Percentiles rank a stretch among this genome's conserved stretches.
Conservation (phyloP, 2,888 invertebrate genomes). For the Noctua fimbriata region DNA sequence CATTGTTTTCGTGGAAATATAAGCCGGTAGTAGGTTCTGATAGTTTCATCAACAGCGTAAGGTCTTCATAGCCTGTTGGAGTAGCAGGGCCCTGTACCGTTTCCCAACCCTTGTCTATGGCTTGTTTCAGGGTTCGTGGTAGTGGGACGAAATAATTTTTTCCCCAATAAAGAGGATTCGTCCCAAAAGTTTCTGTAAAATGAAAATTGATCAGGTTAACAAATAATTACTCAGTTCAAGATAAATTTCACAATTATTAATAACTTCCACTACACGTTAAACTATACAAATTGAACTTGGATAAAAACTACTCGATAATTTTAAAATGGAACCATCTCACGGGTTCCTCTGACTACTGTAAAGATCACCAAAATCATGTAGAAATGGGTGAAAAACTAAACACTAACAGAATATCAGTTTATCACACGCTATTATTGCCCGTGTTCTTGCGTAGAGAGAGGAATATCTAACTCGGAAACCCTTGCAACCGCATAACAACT, state of each 20-base stretch:
- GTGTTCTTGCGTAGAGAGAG: too few species aligned
- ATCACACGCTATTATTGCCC: too few species aligned
- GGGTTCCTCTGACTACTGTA: background rate
- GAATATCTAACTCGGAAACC: too few species aligned
- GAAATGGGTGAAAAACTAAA: background rate
- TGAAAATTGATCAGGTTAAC: background rate
- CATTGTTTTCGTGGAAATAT: background rate
- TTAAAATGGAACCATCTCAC: background rate
- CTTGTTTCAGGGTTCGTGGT: background rate
- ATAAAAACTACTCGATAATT: background rate
- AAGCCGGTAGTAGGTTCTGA: fast-evolving
- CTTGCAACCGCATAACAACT: too few species aligned
- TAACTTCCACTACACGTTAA: background rate
- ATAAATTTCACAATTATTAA: too few species aligned
- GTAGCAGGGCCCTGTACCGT: background rate
- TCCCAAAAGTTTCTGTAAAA: conserved; percentile 2
- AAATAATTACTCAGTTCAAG: background rate
- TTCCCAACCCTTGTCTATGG: background rate
- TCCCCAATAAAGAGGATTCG: too few species aligned
- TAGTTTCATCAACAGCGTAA: background rate
- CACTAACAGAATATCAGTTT: too few species aligned
- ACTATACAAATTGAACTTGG: background rate
- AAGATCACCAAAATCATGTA: background rate
- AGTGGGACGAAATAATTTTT: fast-evolving
- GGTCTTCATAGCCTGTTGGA: background rate